These are phyloP conservation scores for Aphelenchoides besseyi DNA, from an alignment of 1,140 invertebrate genomes.

Conservation along the genomic window DNA sequence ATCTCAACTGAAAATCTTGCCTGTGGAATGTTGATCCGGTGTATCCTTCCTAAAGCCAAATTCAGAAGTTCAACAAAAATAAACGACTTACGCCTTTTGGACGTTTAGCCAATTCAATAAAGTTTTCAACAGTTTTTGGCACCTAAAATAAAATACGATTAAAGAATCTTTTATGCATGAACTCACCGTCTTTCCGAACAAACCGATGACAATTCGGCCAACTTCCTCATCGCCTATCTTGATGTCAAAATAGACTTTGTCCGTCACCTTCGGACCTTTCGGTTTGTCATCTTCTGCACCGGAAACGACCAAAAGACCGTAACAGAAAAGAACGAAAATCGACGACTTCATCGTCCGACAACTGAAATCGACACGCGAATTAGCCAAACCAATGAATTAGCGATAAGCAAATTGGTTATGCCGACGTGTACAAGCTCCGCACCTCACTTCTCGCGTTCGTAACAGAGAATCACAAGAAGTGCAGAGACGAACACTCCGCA, in stretches of 20 bases:
- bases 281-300: constrained; percentile 44
- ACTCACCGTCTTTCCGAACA: constrained; percentile 78
- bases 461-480: too few relatives aligned
- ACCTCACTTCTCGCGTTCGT: too few relatives aligned
- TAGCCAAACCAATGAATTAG: background rate
- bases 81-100: constrained; percentile 46
- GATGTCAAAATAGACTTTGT: constrained; percentile 78
- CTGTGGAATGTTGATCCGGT: constrained; percentile 65
- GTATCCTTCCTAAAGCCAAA: constrained; percentile 59
- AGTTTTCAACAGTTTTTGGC: constrained; percentile 90
- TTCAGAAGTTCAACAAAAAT: constrained; percentile 17
- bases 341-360: background rate
- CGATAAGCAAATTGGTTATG: background rate
- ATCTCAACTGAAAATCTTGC: too few relatives aligned
- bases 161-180: too few relatives aligned
- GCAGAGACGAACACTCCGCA: too few relatives aligned
- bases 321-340: constrained; percentile 15
- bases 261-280: constrained; percentile 62
- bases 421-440: constrained; percentile 1
- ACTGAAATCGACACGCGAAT: background rate
- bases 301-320: constrained; percentile 15
- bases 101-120: constrained; percentile 70
- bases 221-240: constrained; percentile 74
- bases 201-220: constrained; percentile 81
- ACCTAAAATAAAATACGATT: constrained; percentile 65